Evolutionary conservation across 2,113 vertebrate genomes (phyloP).

Genomic region (Sarotherodon lohbergeri): DNA sequence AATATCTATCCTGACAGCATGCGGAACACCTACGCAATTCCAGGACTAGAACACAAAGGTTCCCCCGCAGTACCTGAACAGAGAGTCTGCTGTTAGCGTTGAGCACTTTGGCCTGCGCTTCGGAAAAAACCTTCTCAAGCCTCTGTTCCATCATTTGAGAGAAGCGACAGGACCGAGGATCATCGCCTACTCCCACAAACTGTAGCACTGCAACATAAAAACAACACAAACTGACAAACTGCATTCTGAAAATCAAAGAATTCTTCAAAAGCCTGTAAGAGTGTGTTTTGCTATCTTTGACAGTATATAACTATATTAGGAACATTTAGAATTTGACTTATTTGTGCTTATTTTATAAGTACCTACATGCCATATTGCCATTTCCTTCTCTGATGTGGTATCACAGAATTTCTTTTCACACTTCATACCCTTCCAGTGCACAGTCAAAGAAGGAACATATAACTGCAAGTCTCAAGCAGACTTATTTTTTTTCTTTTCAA

Average conservation of each 20-base stretch:
- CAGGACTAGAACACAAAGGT: not conserved
- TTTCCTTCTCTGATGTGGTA: not conserved
- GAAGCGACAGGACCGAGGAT: slow-evolving; percentile 89
- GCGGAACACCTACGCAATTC: not conserved
- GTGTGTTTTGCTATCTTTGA: not conserved
- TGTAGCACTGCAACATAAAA: slow-evolving; percentile 81
- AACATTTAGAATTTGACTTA: not conserved
- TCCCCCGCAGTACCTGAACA: slow-evolving; percentile 79
- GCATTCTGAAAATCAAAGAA: not conserved
- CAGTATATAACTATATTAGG: not conserved
- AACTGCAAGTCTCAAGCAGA: not conserved
- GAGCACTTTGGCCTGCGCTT: slow-evolving; percentile 84
- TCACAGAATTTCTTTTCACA: not conserved
- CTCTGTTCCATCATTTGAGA: slow-evolving; percentile 91
- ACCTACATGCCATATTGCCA: not conserved
- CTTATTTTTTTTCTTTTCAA: slow-evolving; percentile 9
- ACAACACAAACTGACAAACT: not conserved
- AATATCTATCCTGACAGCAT: not conserved
- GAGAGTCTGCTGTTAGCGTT: slow-evolving; percentile 80
- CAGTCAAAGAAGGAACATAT: not conserved
- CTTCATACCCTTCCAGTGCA: not conserved
- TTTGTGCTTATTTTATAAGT: not conserved
- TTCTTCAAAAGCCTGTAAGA: not conserved
- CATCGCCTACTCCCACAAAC: slow-evolving; percentile 87
- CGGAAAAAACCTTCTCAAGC: slow-evolving; percentile 88